Evolutionary conservation across 2,113 vertebrate species (phyloP), one percentile per base, ranked within the genome.

Genomic region (Myxocyprinus asiaticus): DNA sequence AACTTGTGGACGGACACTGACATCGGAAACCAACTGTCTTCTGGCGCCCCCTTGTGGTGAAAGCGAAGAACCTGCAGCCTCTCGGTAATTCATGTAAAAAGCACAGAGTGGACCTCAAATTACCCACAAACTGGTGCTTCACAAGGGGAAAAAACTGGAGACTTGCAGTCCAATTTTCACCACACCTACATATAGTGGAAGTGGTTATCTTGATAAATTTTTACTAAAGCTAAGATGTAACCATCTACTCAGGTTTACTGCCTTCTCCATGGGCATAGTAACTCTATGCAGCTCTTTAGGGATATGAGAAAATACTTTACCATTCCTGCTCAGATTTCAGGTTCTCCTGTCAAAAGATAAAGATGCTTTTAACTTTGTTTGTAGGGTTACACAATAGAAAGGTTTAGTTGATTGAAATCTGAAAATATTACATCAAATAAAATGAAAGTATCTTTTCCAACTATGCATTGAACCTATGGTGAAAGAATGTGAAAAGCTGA

Each of bases 41-140:
- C 71, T 76, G 72, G 87, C 81, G 81, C 84, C 80, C 81, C 80
- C 84, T 76, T 80, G 79, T 74, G 86, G 84, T 84, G 68, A 78
- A 69, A 56, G 42, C 33, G 17, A 44, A 68, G 17, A 50, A 74
- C 33, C 44, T 33, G 9, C 61, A 53, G 62, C 65, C 22, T 33
- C 22, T 33, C 22, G 22, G 22, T 33, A 33, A 33, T 33, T 33
- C 22, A 33, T 33, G 22, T 33, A 33, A 33, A 3, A 33, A 1
- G 63, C 14, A 22, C 56, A 72, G 12, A 56, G 10, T 67, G 9
- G 53, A 59, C 12, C 9, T n/a, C 5, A 14, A 5, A 70, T 11
- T 15, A 33, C 22, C 22, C 22, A 33, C 22, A 1, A 33, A 33
- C 22, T 76, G 76, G 76, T 81, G 80, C 83, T 81, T 67, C 45